These are phyloP conservation scores for Galerucella nymphaeae DNA, from an alignment of 2,888 invertebrate genomes.

Conservation along the genomic window DNA sequence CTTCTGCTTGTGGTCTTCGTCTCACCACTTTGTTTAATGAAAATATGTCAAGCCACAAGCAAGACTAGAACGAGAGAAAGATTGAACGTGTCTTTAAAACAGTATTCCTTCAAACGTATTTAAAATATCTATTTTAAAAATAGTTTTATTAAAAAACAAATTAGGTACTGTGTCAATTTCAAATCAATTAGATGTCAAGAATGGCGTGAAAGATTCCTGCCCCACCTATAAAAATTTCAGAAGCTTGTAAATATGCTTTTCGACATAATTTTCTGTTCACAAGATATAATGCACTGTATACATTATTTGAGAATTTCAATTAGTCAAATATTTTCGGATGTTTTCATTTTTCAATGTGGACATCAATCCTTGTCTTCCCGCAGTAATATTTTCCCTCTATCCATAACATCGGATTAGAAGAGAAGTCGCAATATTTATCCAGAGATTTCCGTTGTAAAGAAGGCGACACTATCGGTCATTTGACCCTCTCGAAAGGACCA, in stretches of 20 bases:
- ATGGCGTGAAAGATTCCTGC: too few species aligned
- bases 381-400: slow-evolving; percentile 17
- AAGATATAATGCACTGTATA: too few species aligned
- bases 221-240: too few species aligned
- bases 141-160: too few species aligned
- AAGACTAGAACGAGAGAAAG: background rate
- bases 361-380: background rate
- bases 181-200: too few species aligned
- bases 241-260: too few species aligned
- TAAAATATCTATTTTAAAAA: too few species aligned
- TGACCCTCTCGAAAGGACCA: slow-evolving; percentile 52
- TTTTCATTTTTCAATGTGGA: background rate
- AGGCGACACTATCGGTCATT: slow-evolving; percentile 59
- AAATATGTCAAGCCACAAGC: slow-evolving; percentile 20
- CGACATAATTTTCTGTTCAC: too few species aligned
- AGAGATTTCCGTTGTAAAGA: slow-evolving; percentile 52
- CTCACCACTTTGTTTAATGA: slow-evolving; percentile 42
- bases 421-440: slow-evolving; percentile 56
- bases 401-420: slow-evolving; percentile 24
- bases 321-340: too few species aligned
- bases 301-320: too few species aligned
- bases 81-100: background rate
- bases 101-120: too few species aligned
- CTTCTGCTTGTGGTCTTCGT: slow-evolving; percentile 40
- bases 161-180: too few species aligned